These are phyloP conservation scores for Mechanitis messenoides DNA, from an alignment of 2,888 invertebrate genomes.

Conservation along the genomic window DNA sequence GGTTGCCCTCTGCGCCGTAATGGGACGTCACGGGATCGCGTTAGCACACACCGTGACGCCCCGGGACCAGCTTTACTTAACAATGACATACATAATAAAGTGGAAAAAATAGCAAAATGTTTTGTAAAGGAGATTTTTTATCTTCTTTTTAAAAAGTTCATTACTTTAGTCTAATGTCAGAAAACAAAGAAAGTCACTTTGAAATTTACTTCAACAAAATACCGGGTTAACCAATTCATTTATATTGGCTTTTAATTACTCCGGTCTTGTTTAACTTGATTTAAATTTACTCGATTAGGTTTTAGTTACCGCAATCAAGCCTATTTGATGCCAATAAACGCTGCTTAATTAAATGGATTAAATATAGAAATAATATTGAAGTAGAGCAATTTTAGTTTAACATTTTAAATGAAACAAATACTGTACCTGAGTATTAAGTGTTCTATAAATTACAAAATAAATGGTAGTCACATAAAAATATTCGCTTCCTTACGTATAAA, in stretches of 20 bases:
- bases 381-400: neutral
- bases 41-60: too few species aligned
- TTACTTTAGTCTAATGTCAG: neutral
- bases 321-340: slow-evolving; percentile 3
- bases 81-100: too few species aligned
- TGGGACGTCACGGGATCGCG: too few species aligned
- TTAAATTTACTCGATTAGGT: slow-evolving; percentile 3
- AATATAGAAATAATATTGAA: neutral
- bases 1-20: too few species aligned
- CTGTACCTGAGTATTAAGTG: too few species aligned
- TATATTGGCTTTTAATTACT: slow-evolving; percentile 5
- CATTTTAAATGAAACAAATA: too few species aligned
- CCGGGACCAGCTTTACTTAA: too few species aligned
- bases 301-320: slow-evolving; percentile 3
- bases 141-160: neutral
- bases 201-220: neutral
- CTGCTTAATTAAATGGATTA: neutral
- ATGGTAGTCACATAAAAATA: too few species aligned
- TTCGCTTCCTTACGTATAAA: too few species aligned
- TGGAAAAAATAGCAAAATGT: too few species aligned
- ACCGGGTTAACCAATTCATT: neutral
- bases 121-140: too few species aligned
- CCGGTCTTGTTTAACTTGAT: slow-evolving; percentile 4
- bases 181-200: neutral
- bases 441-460: too few species aligned